Conservation (phyloP, 2,888 invertebrate species). For the Ectropis crepuscularia region DNA sequence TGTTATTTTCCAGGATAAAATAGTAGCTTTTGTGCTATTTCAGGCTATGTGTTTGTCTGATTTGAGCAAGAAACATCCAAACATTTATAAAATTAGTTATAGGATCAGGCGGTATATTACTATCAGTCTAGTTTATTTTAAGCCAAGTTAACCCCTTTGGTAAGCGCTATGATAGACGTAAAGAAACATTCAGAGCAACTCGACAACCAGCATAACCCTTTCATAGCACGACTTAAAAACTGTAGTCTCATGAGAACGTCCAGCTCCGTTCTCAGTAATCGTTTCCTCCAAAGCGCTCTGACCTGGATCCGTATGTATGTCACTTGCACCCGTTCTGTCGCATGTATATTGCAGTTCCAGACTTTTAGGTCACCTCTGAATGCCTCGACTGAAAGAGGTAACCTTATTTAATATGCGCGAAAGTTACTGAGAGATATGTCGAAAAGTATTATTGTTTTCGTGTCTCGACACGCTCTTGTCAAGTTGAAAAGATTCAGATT, state of each 20-base stretch:
- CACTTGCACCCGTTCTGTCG: constrained; percentile 23
- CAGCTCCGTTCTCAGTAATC: constrained; percentile 23
- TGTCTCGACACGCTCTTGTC: not conserved
- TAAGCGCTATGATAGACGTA: no score
- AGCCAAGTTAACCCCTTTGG: no score
- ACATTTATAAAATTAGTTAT: no score
- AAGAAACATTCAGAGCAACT: no score
- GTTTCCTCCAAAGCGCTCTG: constrained; percentile 23
- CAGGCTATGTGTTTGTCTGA: no score
- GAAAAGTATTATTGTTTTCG: not conserved
- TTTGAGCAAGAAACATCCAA: no score
- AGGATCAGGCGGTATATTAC: no score
- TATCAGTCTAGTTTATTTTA: no score
- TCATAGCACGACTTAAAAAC: not conserved
- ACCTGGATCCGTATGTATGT: constrained; percentile 34
- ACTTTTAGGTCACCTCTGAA: constrained; percentile 36
- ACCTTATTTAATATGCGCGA: constrained; percentile 3
- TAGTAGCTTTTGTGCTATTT: no score
- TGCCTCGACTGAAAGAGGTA: constrained; percentile 18
- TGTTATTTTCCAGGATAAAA: no score
- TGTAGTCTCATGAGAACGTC: constrained; percentile 25
- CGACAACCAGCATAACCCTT: not conserved
- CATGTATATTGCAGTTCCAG: constrained; percentile 26
- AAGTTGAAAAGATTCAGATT: no score
- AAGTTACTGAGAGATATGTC: not conserved